phyloP scores from a whole-genome alignment of 2,113 vertebrate species.

The Numenius arquata region DNA sequence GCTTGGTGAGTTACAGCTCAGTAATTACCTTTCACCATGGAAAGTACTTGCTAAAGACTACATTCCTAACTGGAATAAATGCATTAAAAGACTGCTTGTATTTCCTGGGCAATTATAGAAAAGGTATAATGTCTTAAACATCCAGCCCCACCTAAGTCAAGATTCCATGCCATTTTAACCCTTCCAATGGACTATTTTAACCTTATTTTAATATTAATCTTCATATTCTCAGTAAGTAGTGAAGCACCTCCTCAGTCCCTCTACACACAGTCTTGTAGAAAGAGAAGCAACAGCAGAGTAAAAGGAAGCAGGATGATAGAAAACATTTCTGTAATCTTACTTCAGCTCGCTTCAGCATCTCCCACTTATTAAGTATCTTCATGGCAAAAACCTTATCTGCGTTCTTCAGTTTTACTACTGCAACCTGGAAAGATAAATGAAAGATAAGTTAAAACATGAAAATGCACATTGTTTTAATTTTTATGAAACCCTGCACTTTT shows the following conservation, averaged over 20 bases:
- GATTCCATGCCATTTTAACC: background rate
- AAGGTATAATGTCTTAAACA: background rate
- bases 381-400: conserved; percentile 97
- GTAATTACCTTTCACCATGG: background rate
- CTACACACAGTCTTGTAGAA: background rate
- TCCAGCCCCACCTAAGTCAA: background rate
- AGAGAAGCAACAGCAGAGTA: background rate
- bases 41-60: background rate
- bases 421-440: conserved; percentile 82
- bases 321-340: conserved; percentile 70
- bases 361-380: conserved; percentile 99
- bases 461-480: background rate
- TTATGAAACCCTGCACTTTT: background rate
- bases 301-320: background rate
- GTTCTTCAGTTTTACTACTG: conserved; percentile 96
- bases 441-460: background rate
- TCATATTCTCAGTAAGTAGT: background rate
- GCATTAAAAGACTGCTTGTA: background rate
- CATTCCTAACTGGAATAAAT: background rate
- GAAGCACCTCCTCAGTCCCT: background rate
- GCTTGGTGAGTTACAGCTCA: background rate
- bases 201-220: background rate
- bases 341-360: conserved; percentile 99
- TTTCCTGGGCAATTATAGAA: background rate
- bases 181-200: background rate